Conservation (phyloP, 2,113 vertebrate species). For the Myiagra hebetior region DNA sequence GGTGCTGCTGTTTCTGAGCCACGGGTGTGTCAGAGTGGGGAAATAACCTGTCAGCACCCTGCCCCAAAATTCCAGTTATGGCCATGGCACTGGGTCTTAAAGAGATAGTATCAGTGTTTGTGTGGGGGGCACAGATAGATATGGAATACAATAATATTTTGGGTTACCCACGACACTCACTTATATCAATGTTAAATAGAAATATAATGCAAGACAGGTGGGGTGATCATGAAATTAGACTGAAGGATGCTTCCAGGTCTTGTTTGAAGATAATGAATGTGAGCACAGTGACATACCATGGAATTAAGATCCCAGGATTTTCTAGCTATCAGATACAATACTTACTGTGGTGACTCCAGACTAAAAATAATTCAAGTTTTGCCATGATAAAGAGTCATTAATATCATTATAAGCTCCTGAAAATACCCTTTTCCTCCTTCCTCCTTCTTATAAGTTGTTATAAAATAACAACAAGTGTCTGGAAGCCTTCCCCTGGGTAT, state of each 20-base stretch:
- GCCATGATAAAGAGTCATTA: background rate
- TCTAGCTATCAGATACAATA: background rate
- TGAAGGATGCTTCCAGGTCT: background rate
- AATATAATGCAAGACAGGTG: background rate
- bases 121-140: background rate
- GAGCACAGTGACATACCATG: background rate
- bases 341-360: background rate
- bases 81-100: background rate
- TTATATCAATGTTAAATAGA: background rate
- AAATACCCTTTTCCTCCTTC: background rate
- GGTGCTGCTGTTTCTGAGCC: background rate
- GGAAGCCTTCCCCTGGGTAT: background rate
- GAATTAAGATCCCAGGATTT: background rate
- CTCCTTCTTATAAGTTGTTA: background rate
- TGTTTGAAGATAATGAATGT: background rate
- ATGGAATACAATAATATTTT: background rate
- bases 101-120: background rate
- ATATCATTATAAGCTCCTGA: background rate
- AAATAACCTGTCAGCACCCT: background rate
- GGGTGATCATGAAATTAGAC: background rate
- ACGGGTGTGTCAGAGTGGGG: rapidly evolving
- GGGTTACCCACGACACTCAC: background rate
- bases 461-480: background rate
- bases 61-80: background rate
- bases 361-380: background rate